Percentiles rank a stretch among this genome's conserved stretches.
Evolutionary conservation across 2,797 vertebrate genomes (phyloP).

Genomic region (Xiphophorus birchmanni): DNA sequence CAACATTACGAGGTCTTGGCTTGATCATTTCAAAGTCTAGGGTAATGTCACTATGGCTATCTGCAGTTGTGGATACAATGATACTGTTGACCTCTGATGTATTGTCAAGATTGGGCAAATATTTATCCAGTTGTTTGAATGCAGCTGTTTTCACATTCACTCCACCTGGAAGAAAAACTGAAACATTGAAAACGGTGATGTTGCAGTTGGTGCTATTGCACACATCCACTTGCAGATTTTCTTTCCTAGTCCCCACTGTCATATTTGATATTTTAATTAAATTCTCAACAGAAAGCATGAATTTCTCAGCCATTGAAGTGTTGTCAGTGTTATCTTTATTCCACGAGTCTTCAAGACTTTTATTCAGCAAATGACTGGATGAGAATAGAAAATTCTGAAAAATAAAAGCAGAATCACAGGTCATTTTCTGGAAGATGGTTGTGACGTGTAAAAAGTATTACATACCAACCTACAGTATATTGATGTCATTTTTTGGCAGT

Average conservation of each 20-base stretch:
- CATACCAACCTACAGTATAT: background rate
- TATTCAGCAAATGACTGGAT: slow-evolving; percentile 72
- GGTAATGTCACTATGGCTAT: fast-evolving
- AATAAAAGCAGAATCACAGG: slow-evolving; percentile 2
- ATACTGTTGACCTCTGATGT: background rate
- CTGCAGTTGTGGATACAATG: slow-evolving; percentile 59
- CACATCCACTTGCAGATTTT: slow-evolving; percentile 50
- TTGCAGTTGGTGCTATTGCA: background rate
- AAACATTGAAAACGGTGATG: slow-evolving; percentile 6
- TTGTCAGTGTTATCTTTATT: fast-evolving
- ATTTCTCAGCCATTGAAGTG: slow-evolving; percentile 25
- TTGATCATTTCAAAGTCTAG: slow-evolving; percentile 8
- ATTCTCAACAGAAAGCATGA: slow-evolving; percentile 57
- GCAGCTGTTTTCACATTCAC: slow-evolving; percentile 40
- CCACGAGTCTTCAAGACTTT: slow-evolving; percentile 12
- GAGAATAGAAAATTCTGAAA: slow-evolving; percentile 69
- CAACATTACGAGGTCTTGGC: background rate
- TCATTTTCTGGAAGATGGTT: background rate
- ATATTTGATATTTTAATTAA: slow-evolving; percentile 19
- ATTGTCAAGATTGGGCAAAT: background rate
- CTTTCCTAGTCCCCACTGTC: fast-evolving
- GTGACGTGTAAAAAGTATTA: background rate
- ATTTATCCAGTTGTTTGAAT: slow-evolving; percentile 39
- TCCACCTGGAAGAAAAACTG: fast-evolving
- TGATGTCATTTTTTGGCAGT: background rate